Evolutionary conservation across 2,113 vertebrate genomes (phyloP).

Genomic region (Boulengerochromis microlepis): DNA sequence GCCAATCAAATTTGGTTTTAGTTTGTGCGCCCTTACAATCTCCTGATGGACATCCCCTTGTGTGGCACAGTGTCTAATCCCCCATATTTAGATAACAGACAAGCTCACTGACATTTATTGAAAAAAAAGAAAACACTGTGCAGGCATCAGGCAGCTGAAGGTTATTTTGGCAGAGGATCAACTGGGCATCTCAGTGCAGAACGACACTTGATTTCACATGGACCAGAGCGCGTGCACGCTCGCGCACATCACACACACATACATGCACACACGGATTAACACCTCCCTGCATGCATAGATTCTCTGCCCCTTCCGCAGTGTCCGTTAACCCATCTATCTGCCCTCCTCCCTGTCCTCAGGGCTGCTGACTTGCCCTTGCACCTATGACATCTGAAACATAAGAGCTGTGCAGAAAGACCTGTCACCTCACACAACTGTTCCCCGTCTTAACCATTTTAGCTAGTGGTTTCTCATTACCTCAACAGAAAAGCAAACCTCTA

Average conservation of each 20-base stretch:
- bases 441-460: not conserved
- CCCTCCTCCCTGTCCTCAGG: not conserved
- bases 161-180: constrained; percentile 68
- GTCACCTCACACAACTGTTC: not conserved
- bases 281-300: not conserved
- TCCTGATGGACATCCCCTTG: constrained; percentile 48
- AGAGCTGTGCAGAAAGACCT: not conserved
- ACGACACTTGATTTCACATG: constrained; percentile 36
- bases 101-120: constrained; percentile 57
- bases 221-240: not conserved
- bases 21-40: constrained; percentile 1
- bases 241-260: not conserved
- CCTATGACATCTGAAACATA: constrained; percentile 39
- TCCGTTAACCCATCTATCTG: not conserved
- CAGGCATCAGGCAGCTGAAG: constrained; percentile 33
- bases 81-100: constrained; percentile 70
- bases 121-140: constrained; percentile 17
- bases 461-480: not conserved
- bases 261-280: not conserved
- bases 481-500: not conserved
- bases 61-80: constrained; percentile 14
- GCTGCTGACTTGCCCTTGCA: constrained; percentile 20
- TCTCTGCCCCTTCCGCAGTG: not conserved
- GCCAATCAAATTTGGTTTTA: constrained; percentile 58
- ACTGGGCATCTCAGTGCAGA: constrained; percentile 41